phyloP scores from a whole-genome alignment of 2,113 vertebrate genomes.

The Prolemur simus region DNA sequence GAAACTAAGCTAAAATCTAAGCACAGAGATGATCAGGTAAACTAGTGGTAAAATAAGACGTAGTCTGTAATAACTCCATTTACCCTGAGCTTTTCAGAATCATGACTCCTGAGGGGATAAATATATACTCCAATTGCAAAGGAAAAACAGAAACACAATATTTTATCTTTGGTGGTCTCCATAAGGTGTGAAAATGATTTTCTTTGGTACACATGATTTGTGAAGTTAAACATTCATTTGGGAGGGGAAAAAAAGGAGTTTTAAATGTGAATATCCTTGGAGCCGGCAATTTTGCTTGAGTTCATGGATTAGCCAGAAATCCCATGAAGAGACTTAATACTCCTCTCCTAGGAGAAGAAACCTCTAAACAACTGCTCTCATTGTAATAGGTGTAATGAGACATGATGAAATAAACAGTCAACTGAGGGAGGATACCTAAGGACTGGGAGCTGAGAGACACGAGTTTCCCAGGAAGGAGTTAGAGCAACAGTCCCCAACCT shows the following conservation, averaged over 20 bases:
- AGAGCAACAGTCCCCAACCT: too few relatives aligned
- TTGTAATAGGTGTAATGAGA: background rate
- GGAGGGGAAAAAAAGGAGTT: background rate
- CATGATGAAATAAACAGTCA: background rate
- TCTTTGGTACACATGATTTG: conserved; percentile 1
- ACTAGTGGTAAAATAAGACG: background rate
- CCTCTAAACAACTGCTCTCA: background rate
- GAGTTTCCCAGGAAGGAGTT: background rate
- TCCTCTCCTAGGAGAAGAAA: conserved; percentile 1
- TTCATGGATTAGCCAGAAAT: background rate
- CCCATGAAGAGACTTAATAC: background rate
- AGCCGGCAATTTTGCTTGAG: background rate
- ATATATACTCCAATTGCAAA: conserved; percentile 19
- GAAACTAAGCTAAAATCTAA: conserved; percentile 32
- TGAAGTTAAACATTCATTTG: background rate
- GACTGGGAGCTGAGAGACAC: background rate
- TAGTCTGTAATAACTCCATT: background rate
- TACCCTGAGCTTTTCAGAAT: conserved; percentile 13
- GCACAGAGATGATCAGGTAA: background rate
- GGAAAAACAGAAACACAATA: background rate
- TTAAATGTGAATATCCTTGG: background rate
- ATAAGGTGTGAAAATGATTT: background rate
- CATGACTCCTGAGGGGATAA: background rate
- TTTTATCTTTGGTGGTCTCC: conserved; percentile 9
- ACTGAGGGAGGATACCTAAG: background rate